A percentile compares a stretch with the other conserved stretches of the same genome.
Conservation (phyloP, 2,113 vertebrate genomes). For the Puma concolor region DNA sequence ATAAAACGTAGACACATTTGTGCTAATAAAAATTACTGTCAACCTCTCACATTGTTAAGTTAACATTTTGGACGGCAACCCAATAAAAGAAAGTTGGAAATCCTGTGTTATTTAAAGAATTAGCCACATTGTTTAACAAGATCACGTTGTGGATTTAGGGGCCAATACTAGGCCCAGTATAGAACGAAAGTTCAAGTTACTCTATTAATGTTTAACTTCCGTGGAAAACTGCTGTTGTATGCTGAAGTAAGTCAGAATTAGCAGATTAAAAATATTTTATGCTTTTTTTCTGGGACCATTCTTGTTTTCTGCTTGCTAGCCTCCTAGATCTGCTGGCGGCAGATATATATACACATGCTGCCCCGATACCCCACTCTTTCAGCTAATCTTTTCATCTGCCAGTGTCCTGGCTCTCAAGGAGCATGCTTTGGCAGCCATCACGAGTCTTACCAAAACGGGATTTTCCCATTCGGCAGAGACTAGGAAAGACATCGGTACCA, state of each 20-base stretch:
- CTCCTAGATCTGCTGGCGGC: background rate
- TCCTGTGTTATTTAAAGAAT: constrained; percentile 54
- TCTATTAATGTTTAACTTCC: background rate
- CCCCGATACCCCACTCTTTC: background rate
- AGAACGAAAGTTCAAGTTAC: constrained; percentile 38
- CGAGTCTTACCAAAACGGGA: background rate
- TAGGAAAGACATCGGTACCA: background rate
- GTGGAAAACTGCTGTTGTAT: background rate
- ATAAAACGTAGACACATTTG: constrained; percentile 11
- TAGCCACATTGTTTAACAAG: constrained; percentile 53
- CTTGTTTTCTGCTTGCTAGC: background rate
- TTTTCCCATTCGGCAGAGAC: background rate
- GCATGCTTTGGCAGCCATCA: background rate
- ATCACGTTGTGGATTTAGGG: background rate
- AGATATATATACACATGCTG: background rate
- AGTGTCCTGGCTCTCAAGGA: background rate
- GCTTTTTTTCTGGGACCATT: background rate
- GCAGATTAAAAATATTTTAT: background rate
- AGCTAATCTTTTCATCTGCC: background rate
- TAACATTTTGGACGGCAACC: constrained; percentile 11
- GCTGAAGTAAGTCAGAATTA: background rate
- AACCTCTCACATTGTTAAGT: constrained; percentile 47
- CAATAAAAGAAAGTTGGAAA: constrained; percentile 66
- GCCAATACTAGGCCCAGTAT: background rate
- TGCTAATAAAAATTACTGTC: constrained; percentile 48